Conservation (phyloP, 2,113 vertebrate genomes). For the Nanorana parkeri region DNA sequence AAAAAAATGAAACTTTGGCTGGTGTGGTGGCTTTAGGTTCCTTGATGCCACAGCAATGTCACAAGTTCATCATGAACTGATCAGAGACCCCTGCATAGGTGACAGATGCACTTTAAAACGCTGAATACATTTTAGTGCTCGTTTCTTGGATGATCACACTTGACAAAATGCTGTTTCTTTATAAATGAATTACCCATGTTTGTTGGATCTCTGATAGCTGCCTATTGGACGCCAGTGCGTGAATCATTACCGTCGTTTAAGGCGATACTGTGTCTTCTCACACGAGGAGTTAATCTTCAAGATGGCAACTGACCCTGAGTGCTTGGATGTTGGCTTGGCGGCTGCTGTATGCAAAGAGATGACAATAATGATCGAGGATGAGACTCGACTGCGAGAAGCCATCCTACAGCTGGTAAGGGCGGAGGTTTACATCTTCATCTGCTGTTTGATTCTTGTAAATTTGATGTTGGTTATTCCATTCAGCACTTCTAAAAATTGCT, state of each 20-base stretch:
- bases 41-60: too few species aligned
- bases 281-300: conserved; percentile 98
- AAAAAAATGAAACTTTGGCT: too few species aligned
- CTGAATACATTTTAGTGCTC: not conserved
- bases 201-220: conserved; percentile 68
- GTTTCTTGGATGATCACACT: not conserved
- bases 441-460: too few species aligned
- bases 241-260: conserved; percentile 90
- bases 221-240: conserved; percentile 96
- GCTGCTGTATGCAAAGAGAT: conserved; percentile 93
- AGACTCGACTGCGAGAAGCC: conserved; percentile 83
- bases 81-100: not conserved
- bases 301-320: conserved; percentile 96
- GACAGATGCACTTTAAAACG: not conserved
- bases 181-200: too few species aligned
- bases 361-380: conserved; percentile 89
- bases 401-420: conserved; percentile 84
- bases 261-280: conserved; percentile 95
- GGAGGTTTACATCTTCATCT: not conserved
- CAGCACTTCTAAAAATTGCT: not conserved
- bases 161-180: too few species aligned
- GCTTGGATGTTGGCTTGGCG: conserved; percentile 94
- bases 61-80: too few species aligned
- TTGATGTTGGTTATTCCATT: too few species aligned
- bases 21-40: too few species aligned